Conservation (phyloP, 2,797 vertebrate genomes). For the Petrocephalus sullivani region DNA sequence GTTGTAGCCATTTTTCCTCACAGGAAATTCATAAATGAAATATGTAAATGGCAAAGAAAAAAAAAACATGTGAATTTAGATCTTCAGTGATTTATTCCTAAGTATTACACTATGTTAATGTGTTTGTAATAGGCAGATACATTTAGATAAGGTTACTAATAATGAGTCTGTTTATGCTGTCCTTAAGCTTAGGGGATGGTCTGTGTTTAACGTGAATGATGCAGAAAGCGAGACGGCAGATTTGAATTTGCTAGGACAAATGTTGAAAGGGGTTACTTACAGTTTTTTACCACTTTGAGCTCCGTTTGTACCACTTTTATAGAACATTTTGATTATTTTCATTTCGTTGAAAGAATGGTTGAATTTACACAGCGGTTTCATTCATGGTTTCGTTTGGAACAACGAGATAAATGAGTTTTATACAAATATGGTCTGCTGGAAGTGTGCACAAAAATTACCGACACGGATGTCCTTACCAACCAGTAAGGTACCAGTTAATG, state of each 20-base stretch:
- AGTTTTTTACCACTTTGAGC: not conserved
- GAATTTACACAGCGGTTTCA: not conserved
- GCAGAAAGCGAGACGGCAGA: no score
- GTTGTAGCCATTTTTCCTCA: not conserved
- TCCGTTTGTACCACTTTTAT: not conserved
- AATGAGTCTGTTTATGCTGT: not conserved
- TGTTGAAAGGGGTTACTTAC: not conserved
- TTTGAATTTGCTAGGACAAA: not conserved
- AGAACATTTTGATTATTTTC: not conserved
- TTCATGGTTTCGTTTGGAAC: not conserved
- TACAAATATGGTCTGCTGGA: not conserved
- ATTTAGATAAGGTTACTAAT: not conserved
- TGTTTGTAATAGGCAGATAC: not conserved
- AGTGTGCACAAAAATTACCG: no score
- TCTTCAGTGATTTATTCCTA: not conserved
- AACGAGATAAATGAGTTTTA: not conserved
- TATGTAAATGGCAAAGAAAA: not conserved
- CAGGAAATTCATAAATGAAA: not conserved
- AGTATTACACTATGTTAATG: not conserved
- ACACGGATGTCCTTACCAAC: no score
- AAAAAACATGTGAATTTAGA: not conserved
- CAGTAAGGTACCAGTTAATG: not conserved
- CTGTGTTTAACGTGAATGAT: not conserved
- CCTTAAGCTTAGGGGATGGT: not conserved
- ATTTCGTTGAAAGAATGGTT: not conserved